phyloP scores from a whole-genome alignment of 2,888 invertebrate genomes.

The Drosophila lutescens region DNA sequence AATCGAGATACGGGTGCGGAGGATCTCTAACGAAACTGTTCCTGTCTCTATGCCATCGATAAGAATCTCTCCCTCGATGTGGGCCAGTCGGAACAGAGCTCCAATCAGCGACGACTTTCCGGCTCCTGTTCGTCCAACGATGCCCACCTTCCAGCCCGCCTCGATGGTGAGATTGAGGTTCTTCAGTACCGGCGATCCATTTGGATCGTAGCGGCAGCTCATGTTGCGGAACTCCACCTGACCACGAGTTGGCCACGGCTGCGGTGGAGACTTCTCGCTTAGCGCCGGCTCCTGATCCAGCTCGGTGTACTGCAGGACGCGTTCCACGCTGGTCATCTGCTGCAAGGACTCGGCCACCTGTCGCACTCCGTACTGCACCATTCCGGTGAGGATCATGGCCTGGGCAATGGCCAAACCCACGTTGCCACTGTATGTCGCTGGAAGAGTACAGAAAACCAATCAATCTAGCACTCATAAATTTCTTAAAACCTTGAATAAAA shows the following conservation, averaged over 20 bases:
- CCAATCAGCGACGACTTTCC: conserved; percentile 92
- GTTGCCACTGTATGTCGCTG: conserved; percentile 87
- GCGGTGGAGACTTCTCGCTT: conserved; percentile 85
- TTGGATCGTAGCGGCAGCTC: conserved; percentile 86
- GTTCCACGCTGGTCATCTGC: conserved; percentile 90
- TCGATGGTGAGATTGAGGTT: conserved; percentile 89
- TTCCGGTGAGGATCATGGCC: conserved; percentile 89
- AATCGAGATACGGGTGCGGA: conserved; percentile 86
- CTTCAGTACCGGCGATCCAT: conserved; percentile 89
- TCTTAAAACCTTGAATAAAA: fast-evolving
- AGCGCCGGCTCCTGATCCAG: conserved; percentile 86
- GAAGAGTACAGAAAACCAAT: not conserved
- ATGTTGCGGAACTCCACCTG: conserved; percentile 86
- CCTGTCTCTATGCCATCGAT: conserved; percentile 89
- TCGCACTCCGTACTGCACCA: conserved; percentile 89
- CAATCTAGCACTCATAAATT: not conserved
- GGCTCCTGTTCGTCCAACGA: conserved; percentile 93
- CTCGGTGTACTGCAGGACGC: conserved; percentile 89
- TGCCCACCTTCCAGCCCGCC: conserved; percentile 89
- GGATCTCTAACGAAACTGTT: conserved; percentile 85
- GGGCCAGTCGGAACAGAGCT: conserved; percentile 90
- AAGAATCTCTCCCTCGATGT: conserved; percentile 88
- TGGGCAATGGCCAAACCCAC: conserved; percentile 89
- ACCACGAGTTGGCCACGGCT: conserved; percentile 89
- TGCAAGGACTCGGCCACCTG: conserved; percentile 89